Conservation (phyloP, 2,113 vertebrate genomes). For the Tychaedon coryphoeus region DNA sequence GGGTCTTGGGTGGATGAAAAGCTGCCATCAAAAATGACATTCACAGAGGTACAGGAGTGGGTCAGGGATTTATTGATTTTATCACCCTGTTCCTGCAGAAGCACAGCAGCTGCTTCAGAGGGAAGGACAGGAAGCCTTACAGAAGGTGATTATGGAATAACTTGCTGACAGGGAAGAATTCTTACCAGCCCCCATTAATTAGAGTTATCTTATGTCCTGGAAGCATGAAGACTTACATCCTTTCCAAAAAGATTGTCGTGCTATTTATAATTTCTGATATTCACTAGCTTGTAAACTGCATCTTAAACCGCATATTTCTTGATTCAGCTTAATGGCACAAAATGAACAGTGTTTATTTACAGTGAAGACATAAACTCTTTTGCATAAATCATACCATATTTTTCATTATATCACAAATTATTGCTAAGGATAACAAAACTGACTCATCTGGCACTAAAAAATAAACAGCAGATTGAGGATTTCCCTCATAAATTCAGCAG, state of each 20-base stretch:
- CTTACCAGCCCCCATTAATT: conserved; percentile 42
- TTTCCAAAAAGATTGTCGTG: conserved; percentile 24
- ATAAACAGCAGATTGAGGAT: not conserved
- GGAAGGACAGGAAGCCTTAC: conserved; percentile 6
- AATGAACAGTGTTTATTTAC: conserved; percentile 6
- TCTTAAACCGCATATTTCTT: not conserved
- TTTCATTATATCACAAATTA: not conserved
- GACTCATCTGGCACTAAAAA: conserved; percentile 3
- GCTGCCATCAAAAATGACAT: not conserved
- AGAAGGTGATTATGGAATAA: conserved; percentile 50
- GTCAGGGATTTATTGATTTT: not conserved
- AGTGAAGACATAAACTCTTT: not conserved
- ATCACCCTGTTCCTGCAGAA: not conserved
- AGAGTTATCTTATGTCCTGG: conserved; percentile 51
- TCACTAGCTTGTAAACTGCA: not conserved
- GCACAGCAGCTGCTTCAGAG: conserved; percentile 11
- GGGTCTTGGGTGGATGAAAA: not conserved
- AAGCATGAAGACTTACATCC: conserved; percentile 39
- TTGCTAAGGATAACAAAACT: not conserved
- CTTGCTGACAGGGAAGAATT: conserved; percentile 51
- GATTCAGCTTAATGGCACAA: not conserved
- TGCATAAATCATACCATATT: not conserved
- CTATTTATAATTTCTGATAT: conserved; percentile 12
- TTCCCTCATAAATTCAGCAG: conserved; percentile 11
- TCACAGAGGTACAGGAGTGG: not conserved